A percentile compares a stretch with the other conserved stretches of the same genome.
These are phyloP conservation scores for Dendrocopos noguchii DNA, from an alignment of 2,113 vertebrate species.

Conservation along the genomic window DNA sequence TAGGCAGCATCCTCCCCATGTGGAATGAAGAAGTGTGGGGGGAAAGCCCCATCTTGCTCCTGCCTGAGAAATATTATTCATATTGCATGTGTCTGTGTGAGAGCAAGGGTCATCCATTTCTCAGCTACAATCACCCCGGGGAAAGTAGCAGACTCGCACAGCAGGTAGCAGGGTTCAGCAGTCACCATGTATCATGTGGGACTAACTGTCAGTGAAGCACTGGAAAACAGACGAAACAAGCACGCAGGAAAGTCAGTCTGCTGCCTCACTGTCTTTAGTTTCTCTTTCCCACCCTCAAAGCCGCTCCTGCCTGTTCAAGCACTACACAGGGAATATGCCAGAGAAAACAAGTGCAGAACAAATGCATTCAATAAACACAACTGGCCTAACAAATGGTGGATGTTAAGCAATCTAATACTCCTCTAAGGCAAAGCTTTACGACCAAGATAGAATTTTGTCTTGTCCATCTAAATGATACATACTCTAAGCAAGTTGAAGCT, in stretches of 20 bases:
- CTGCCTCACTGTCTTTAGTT: not conserved
- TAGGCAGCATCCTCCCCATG: not conserved
- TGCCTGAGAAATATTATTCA: not conserved
- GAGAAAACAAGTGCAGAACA: not conserved
- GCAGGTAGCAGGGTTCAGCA: constrained; percentile 40
- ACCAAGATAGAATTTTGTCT: not conserved
- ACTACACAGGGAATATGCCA: not conserved
- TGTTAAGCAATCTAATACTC: not conserved
- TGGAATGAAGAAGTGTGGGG: not conserved
- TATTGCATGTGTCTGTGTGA: constrained; percentile 5
- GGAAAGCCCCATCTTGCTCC: not conserved
- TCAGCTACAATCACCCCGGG: constrained; percentile 38
- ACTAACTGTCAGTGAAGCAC: not conserved
- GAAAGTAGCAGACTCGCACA: constrained; percentile 16
- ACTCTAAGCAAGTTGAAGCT: not conserved
- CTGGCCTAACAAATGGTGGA: not conserved
- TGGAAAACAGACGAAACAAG: constrained; percentile 26
- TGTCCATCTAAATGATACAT: not conserved
- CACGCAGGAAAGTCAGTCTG: not conserved
- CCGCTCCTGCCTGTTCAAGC: not conserved
- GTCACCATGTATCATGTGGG: not conserved
- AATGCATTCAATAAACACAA: not conserved
- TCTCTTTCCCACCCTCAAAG: not conserved
- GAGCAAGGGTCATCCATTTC: constrained; percentile 47
- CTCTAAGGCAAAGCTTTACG: not conserved